Base-by-base conservation (phyloP, 2,797 vertebrate species). In the Etheostoma perlongum region DNA sequence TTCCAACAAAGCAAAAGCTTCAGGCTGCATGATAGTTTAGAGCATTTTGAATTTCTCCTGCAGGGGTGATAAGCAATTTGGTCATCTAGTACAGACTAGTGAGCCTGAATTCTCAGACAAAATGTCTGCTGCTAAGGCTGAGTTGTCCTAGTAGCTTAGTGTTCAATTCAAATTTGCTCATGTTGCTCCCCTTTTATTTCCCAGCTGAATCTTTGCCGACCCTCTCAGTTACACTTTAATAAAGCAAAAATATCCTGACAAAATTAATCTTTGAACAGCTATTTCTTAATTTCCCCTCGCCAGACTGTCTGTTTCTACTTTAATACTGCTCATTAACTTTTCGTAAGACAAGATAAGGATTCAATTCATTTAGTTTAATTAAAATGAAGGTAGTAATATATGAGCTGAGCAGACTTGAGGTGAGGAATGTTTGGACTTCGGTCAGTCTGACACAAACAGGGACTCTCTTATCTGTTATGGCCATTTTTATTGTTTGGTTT, bases 21-120 rank as follows among this genome's bases (percentile, higher is more conserved):
- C 53, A 48, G 90, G 80, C 79, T 64, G 30, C 55, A 4, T 9
- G 46, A 75, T 78, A 63, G 81, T 76, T 86, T 18, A 23, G 72
- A 82, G 73, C 70, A 55, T 83, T 87, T 84, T 33, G 74, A 76
- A 82, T 65, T 46, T 79, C 53, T 84, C 83, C 90, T 80, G 72
- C 69, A 77, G 86, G 74, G 70, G 51, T 70, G 74, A 87, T 89
- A 88, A 85, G 77, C 66, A 63, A 83, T 52, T 54, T 82, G 78
- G 81, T 60, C 86, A 64, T 72, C 71, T 65, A 46, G 81, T 21
- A 33, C 60, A 69, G 79, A 89, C 76, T 23, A 82, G 71, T 4
- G 51, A 66, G 74, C 18, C 71, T 48, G 59, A 70, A 83, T 81
- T 76, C 80, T 87, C 77, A 53, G 81, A 83, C 85, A 44, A 36